phyloP scores from a whole-genome alignment of 2,888 invertebrate species.

The Caenorhabditis zanzibari region DNA sequence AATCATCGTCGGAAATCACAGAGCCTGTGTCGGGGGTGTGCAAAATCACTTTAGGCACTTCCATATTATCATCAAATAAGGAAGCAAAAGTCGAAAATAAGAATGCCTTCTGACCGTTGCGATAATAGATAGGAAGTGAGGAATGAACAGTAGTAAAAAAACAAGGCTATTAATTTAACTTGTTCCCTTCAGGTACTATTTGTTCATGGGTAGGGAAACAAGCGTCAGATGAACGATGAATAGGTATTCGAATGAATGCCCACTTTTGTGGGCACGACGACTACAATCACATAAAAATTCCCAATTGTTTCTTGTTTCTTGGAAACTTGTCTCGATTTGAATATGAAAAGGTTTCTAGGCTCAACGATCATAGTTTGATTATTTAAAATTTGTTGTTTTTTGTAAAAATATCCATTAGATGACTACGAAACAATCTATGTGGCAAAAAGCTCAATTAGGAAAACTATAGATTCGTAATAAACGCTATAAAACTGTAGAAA shows the following conservation, averaged over 20 bases:
- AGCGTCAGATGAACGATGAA: slow-evolving; percentile 11
- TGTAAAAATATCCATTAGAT: too few relatives aligned
- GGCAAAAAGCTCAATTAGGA: not conserved
- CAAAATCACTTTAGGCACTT: slow-evolving; percentile 29
- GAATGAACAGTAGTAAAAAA: slow-evolving; percentile 35
- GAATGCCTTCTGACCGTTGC: slow-evolving; percentile 12
- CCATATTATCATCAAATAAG: slow-evolving; percentile 25
- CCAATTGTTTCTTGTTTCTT: not conserved
- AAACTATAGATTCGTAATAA: not conserved
- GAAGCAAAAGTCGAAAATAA: slow-evolving; percentile 23
- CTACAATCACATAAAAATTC: not conserved
- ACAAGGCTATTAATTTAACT: slow-evolving; percentile 54
- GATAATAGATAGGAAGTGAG: slow-evolving; percentile 30
- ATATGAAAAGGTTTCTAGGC: too few relatives aligned
- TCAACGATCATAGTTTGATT: too few relatives aligned
- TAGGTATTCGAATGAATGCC: slow-evolving; percentile 3
- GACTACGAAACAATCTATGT: too few relatives aligned
- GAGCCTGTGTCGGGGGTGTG: slow-evolving; percentile 43
- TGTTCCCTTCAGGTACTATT: slow-evolving; percentile 27
- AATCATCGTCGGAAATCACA: slow-evolving; percentile 55
- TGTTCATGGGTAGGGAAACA: slow-evolving; percentile 8
- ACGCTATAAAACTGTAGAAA: slow-evolving; percentile 1
- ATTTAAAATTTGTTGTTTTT: too few relatives aligned
- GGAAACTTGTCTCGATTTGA: slow-evolving; percentile 10
- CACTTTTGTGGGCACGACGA: not conserved